These are phyloP conservation scores for Trichopria drosophilae DNA, from an alignment of 2,888 invertebrate species.

Conservation along the genomic window DNA sequence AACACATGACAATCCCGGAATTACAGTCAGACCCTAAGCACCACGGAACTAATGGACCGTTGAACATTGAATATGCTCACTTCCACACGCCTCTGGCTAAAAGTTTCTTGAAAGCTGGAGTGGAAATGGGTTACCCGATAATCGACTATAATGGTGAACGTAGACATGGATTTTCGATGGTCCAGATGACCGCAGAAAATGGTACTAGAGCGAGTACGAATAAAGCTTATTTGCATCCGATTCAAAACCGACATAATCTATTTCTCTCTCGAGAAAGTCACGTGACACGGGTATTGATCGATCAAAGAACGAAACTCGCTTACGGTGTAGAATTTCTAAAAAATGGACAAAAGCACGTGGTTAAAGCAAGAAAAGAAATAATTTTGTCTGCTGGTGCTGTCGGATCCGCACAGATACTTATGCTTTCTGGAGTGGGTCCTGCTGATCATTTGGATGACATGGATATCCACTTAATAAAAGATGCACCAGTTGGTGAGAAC, in stretches of 20 bases:
- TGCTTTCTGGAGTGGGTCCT: slow-evolving; percentile 77
- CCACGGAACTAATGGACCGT: slow-evolving; percentile 64
- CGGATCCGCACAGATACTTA: slow-evolving; percentile 77
- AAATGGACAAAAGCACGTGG: slow-evolving; percentile 57
- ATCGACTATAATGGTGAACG: slow-evolving; percentile 71
- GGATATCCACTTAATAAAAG: slow-evolving; percentile 62
- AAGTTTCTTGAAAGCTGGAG: slow-evolving; percentile 67
- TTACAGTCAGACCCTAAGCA: slow-evolving; percentile 56
- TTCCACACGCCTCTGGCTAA: slow-evolving; percentile 64
- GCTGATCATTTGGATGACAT: slow-evolving; percentile 63
- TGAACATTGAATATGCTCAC: slow-evolving; percentile 64
- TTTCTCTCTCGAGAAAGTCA: slow-evolving; percentile 66
- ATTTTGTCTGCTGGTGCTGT: slow-evolving; percentile 77
- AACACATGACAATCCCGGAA: slow-evolving; percentile 61
- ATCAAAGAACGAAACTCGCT: slow-evolving; percentile 65
- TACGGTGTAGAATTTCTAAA: slow-evolving; percentile 71
- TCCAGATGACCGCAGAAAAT: slow-evolving; percentile 65
- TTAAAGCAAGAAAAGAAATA: slow-evolving; percentile 70
- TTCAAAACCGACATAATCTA: slow-evolving; percentile 66
- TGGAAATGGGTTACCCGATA: slow-evolving; percentile 65
- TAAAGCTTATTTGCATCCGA: slow-evolving; percentile 64
- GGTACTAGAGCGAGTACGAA: slow-evolving; percentile 67
- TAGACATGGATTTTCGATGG: slow-evolving; percentile 68
- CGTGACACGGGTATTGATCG: slow-evolving; percentile 70
- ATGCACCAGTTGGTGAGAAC: slow-evolving; percentile 69